phyloP scores from a whole-genome alignment of 37 sponge, comb jelly and placozoan genomes.

The Beroe forskalii region DNA sequence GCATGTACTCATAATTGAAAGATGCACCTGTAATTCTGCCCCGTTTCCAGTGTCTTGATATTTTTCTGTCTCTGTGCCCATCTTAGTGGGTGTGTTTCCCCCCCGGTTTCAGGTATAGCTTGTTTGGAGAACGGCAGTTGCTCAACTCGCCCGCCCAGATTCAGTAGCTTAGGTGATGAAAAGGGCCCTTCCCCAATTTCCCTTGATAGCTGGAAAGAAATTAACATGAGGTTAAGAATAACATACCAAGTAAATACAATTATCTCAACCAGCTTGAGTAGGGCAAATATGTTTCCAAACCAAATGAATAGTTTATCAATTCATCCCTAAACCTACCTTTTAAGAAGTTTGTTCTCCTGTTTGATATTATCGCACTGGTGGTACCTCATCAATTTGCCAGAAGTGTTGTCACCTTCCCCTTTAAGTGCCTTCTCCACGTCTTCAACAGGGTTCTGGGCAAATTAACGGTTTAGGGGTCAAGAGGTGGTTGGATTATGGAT shows the following conservation, averaged over 20 bases:
- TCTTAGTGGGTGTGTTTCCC: neutral
- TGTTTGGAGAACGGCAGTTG: neutral
- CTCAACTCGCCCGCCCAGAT: neutral
- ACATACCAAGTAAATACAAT: no score
- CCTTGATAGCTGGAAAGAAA: neutral
- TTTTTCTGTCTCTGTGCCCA: constrained; percentile 13
- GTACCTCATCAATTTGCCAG: neutral
- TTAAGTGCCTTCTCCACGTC: neutral
- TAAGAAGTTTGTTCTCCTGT: neutral
- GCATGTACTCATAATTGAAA: no score
- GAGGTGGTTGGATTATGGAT: no score
- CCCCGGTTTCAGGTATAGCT: neutral
- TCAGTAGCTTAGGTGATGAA: neutral
- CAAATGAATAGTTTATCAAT: no score
- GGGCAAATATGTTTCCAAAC: no score
- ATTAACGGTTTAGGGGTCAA: no score
- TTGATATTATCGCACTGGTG: neutral
- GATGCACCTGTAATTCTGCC: no score
- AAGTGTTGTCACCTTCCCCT: neutral
- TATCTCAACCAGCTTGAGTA: no score
- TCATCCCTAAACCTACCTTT: no score
- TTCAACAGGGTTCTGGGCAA: neutral
- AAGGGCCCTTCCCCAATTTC: constrained; percentile 10
- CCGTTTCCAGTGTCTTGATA: constrained; percentile 43
- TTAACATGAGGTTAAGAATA: no score